Conservation (phyloP, 2,113 vertebrate genomes). For the Glareola pratincola region DNA sequence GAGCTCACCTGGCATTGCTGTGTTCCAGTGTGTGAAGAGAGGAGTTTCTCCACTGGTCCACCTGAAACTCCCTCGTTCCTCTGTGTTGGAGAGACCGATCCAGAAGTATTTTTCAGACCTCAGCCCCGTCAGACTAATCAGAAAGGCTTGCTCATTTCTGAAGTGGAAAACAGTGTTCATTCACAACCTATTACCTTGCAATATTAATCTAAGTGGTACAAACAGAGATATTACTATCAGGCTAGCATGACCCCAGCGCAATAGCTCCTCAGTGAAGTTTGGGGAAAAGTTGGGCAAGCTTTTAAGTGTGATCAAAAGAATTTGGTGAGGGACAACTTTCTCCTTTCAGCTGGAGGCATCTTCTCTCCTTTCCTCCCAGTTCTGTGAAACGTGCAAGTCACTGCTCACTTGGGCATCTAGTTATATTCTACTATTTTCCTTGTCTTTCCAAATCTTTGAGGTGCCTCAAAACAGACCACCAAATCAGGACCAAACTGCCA, state of each 20-base stretch:
- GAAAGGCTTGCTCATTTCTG: constrained; percentile 89
- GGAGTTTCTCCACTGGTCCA: constrained; percentile 77
- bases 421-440: not conserved
- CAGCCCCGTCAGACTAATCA: constrained; percentile 85
- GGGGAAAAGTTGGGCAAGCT: not conserved
- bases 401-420: not conserved
- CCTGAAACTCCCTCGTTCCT: constrained; percentile 71
- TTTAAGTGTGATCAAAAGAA: not conserved
- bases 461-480: not conserved
- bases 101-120: constrained; percentile 89
- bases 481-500: not conserved
- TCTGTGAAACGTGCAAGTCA: not conserved
- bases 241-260: not conserved
- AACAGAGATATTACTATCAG: not conserved
- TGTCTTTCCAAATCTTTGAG: not conserved
- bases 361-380: not conserved
- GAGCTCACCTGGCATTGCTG: constrained; percentile 85
- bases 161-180: not conserved
- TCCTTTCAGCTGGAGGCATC: not conserved
- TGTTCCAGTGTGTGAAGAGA: constrained; percentile 88
- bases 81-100: constrained; percentile 82
- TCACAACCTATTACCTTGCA: not conserved
- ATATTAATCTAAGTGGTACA: not conserved
- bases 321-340: not conserved
- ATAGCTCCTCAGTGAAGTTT: not conserved